A percentile compares a stretch with the other conserved stretches of the same genome.
Evolutionary conservation across 1,140 invertebrate species (phyloP).

Genomic region (Drosophila lowei): DNA sequence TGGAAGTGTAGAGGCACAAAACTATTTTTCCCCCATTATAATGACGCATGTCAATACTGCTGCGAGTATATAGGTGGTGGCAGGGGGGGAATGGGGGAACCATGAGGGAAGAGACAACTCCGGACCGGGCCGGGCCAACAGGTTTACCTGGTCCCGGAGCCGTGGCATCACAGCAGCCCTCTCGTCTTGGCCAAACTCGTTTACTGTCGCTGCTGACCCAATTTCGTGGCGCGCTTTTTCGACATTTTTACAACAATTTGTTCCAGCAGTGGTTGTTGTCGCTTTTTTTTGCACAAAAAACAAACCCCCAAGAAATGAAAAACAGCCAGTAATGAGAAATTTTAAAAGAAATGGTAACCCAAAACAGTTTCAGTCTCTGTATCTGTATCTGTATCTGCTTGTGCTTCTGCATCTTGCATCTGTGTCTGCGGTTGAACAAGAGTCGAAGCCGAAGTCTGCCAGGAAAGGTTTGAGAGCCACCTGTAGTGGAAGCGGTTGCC

Average conservation of each 20-base stretch:
- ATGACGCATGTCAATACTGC: constrained; percentile 32
- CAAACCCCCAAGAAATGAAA: constrained; percentile 17
- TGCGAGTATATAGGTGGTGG: background rate
- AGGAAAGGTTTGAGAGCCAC: constrained; percentile 41
- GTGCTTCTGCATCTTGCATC: constrained; percentile 11
- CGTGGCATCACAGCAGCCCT: background rate
- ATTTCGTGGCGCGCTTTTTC: constrained; percentile 70
- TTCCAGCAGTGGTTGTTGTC: constrained; percentile 9
- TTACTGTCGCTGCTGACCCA: constrained; percentile 68
- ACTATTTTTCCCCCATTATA: constrained; percentile 8
- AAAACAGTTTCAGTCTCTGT: background rate
- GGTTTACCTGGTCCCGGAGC: constrained; percentile 49
- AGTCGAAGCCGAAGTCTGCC: constrained; percentile 3
- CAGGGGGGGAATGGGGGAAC: background rate
- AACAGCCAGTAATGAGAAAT: constrained; percentile 7
- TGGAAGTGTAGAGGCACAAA: constrained; percentile 1
- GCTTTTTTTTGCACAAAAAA: constrained; percentile 55
- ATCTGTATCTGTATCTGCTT: background rate
- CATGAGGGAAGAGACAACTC: constrained; percentile 22
- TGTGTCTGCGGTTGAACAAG: constrained; percentile 11
- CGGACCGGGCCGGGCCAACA: constrained; percentile 49
- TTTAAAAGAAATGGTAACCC: constrained; percentile 19
- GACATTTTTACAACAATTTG: constrained; percentile 67
- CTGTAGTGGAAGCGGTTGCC: constrained; percentile 12
- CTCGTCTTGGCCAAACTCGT: constrained; percentile 51